Base-by-base conservation (phyloP, 1,140 invertebrate genomes). In the Temnothorax longispinosus region DNA sequence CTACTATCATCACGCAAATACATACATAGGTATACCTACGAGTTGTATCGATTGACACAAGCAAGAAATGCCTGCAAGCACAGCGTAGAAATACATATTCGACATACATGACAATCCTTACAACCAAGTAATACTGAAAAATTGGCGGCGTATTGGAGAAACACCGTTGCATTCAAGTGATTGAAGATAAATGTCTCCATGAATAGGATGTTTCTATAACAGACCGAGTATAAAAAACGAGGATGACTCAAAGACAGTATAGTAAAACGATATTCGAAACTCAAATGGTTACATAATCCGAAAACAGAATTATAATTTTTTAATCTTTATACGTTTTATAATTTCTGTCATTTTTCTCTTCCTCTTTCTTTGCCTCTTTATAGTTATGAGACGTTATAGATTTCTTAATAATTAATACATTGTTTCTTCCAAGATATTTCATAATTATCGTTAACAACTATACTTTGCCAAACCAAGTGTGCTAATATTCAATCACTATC, bases 391-490 rank as follows among this genome's bases (percentile, higher is more conserved):
- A 74, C 5, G 7, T n/a, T 50, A 6, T 58, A 13, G 27, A 47
- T 74, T 44, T 71, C 47, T 75, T 75, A 89, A 80, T 64, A 47
- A 62, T 6, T 74, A 58, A 52, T 54, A 58, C 15, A 18, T 4
- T 11, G 1, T 56, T 52, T 76, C 15, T 58, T 41, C 38, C n/a
- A 32, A 47, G 8, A 27, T 35, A 54, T 11, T 18, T 32, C 27
- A 89, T 18, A 56, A 32, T 88, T 74, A 32, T 11, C 21, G 35
- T 87, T 87, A 65, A 18, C 18, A 64, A 35, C 3, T 64, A 13
- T 38, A 71, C 27, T 58, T 50, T 21, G 13, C n/a, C 0, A 64
- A 41, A 32, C 32, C 44, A 69, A 41, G 44, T 77, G 13, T 35
- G 47, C 15, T 15, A 64, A 74, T 35, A 38, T 72, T n/a, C 21